These are phyloP conservation scores for Agonopterix heracliana DNA, from an alignment of 2,888 invertebrate species.

Conservation along the genomic window DNA sequence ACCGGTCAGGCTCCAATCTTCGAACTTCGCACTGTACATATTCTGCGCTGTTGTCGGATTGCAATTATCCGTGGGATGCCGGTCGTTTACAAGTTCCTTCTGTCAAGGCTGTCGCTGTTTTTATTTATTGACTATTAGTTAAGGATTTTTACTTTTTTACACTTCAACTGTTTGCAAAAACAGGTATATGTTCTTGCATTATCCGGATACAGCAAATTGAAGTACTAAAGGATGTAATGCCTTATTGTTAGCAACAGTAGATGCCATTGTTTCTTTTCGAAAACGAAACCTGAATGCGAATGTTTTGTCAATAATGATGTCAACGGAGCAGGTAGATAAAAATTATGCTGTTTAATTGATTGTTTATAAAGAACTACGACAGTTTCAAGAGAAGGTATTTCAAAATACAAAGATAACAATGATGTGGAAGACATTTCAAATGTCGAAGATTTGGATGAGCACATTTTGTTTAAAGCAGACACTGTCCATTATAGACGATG, in stretches of 20 bases:
- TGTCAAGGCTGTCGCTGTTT: constrained; percentile 23
- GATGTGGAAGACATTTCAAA: too few relatives aligned
- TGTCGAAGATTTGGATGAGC: too few relatives aligned
- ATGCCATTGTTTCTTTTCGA: constrained; percentile 12
- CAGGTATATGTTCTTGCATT: constrained; percentile 10
- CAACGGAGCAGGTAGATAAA: constrained; percentile 3
- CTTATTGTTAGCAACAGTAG: constrained; percentile 12
- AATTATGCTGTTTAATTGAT: neutral
- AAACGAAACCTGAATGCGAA: constrained; percentile 8
- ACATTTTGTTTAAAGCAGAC: too few relatives aligned
- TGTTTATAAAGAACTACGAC: neutral
- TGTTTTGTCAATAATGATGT: constrained; percentile 14
- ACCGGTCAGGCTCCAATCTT: constrained; percentile 23
- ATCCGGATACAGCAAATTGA: constrained; percentile 9
- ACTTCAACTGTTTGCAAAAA: constrained; percentile 27
- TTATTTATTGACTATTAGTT: constrained; percentile 6
- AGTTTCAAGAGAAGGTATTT: too few relatives aligned
- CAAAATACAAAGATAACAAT: too few relatives aligned
- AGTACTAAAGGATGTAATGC: constrained; percentile 16
- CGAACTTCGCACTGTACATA: constrained; percentile 19
- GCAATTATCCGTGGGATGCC: constrained; percentile 27
- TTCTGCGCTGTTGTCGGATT: constrained; percentile 19
- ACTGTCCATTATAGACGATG: too few relatives aligned
- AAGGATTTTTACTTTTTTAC: constrained; percentile 15
- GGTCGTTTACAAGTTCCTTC: constrained; percentile 20